phyloP scores from a whole-genome alignment of 2,797 vertebrate genomes.

The Lacerta viridis region DNA sequence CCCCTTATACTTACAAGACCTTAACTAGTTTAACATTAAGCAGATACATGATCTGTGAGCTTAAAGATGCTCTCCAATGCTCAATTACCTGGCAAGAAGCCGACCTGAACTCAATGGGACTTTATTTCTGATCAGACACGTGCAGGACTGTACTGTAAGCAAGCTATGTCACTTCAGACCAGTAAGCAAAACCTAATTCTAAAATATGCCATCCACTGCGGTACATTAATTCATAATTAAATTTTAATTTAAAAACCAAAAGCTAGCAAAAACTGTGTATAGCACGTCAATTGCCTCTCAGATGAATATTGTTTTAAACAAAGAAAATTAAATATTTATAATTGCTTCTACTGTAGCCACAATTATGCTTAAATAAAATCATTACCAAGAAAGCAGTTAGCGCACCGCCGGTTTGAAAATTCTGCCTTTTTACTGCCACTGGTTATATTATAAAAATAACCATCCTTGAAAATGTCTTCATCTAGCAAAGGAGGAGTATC shows the following conservation, averaged over 20 bases:
- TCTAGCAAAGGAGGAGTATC: constrained; percentile 36
- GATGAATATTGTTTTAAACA: constrained; percentile 34
- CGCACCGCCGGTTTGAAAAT: constrained; percentile 40
- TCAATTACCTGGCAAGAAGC: not conserved
- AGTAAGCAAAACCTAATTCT: constrained; percentile 69
- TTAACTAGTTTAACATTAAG: constrained; percentile 27
- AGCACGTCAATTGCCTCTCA: constrained; percentile 45
- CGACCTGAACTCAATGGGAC: too few species aligned
- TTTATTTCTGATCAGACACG: not conserved
- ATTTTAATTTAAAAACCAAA: constrained; percentile 70
- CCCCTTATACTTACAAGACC: not conserved
- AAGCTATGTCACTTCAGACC: constrained; percentile 67
- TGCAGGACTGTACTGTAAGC: not conserved
- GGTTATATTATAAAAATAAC: constrained; percentile 34
- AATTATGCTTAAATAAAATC: constrained; percentile 34
- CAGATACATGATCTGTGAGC: constrained; percentile 73
- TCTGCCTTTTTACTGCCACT: constrained; percentile 27
- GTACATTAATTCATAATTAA: constrained; percentile 76
- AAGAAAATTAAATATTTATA: constrained; percentile 32
- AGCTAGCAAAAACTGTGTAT: constrained; percentile 42
- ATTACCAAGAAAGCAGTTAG: constrained; percentile 28
- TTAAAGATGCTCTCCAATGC: constrained; percentile 19
- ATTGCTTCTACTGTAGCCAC: constrained; percentile 9
- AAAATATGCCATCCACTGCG: constrained; percentile 61
- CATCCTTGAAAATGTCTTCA: not conserved